Evolutionary conservation across 2,113 vertebrate genomes (phyloP).

Genomic region (Enhydra lutris): DNA sequence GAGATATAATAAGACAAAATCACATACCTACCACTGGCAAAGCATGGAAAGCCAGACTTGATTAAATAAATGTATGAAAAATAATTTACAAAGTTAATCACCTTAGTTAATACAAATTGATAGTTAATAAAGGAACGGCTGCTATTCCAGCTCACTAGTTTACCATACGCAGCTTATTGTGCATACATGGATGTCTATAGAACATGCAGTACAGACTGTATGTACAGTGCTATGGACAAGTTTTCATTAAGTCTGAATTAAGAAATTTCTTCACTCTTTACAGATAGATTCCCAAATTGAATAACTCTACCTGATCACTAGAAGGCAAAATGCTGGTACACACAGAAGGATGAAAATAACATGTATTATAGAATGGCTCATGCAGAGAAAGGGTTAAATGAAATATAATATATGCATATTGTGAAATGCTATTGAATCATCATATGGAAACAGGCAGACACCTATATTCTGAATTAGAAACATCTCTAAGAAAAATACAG

Average conservation of each 20-base stretch:
- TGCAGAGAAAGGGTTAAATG: background rate
- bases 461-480: background rate
- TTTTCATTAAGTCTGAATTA: background rate
- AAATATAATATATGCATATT: background rate
- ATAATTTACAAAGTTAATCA: background rate
- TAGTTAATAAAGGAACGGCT: background rate
- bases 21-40: background rate
- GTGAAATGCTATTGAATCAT: background rate
- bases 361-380: background rate
- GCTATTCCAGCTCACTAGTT: background rate
- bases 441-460: background rate
- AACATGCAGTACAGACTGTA: background rate
- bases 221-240: background rate
- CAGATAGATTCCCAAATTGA: background rate
- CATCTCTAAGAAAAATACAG: background rate
- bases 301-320: background rate
- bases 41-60: background rate
- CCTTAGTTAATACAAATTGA: background rate
- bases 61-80: background rate
- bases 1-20: background rate
- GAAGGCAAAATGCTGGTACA: background rate
- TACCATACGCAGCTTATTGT: background rate
- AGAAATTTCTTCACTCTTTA: background rate
- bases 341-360: background rate
- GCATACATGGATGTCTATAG: accelerated